These are phyloP conservation scores for Scaptodrosophila latifasciaeformis DNA, from an alignment of 2,888 invertebrate genomes.

Conservation along the genomic window DNA sequence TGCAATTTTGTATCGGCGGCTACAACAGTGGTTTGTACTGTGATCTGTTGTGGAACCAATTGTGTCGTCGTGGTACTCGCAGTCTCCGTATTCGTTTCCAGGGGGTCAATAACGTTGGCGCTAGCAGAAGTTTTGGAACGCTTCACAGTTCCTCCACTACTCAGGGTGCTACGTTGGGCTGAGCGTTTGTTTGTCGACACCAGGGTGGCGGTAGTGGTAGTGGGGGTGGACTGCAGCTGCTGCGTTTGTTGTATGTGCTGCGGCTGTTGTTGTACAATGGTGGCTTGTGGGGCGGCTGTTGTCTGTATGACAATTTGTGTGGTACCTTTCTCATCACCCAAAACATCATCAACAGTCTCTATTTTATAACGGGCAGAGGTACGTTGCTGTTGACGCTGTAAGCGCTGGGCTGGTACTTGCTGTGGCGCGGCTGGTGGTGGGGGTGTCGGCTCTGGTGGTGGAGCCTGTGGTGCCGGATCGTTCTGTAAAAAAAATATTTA, in stretches of 20 bases:
- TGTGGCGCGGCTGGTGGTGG: conserved; percentile 75
- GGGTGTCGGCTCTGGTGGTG: conserved; percentile 81
- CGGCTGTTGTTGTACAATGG: conserved; percentile 63
- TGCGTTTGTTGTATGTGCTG: conserved; percentile 55
- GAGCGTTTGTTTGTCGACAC: conserved; percentile 72
- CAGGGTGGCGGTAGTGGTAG: conserved; percentile 68
- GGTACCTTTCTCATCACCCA: conserved; percentile 77
- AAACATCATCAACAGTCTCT: conserved; percentile 79
- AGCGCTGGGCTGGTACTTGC: conserved; percentile 70
- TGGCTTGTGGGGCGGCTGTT: conserved; percentile 66
- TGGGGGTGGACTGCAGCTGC: conserved; percentile 54
- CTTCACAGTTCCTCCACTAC: conserved; percentile 62
- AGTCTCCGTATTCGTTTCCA: conserved; percentile 78
- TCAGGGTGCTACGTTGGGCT: conserved; percentile 68
- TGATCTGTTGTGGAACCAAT: conserved; percentile 71
- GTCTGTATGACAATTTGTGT: conserved; percentile 77
- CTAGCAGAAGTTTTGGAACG: conserved; percentile 57
- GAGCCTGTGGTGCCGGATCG: conserved; percentile 81
- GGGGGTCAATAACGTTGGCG: conserved; percentile 75
- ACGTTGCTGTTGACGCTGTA: conserved; percentile 71
- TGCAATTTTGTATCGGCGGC: conserved; percentile 40
- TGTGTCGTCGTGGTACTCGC: conserved; percentile 70
- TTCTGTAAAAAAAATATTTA: conserved; percentile 74
- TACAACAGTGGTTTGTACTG: conserved; percentile 77
- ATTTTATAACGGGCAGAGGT: conserved; percentile 77